phyloP scores from a whole-genome alignment of 2,797 vertebrate genomes.

The Mus spretus region DNA sequence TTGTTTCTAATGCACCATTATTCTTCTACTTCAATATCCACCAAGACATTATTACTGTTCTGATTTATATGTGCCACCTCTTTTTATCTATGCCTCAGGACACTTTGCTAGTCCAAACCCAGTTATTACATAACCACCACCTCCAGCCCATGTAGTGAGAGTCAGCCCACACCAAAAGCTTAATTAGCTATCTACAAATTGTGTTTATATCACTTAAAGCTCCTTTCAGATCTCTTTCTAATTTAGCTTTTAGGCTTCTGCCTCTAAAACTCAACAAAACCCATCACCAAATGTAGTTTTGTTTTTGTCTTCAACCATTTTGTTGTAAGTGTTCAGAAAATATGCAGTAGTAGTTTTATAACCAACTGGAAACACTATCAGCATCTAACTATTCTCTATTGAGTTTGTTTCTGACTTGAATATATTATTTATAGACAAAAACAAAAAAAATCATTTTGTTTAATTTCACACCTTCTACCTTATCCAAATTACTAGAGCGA shows the following conservation, averaged over 20 bases:
- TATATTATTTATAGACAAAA: constrained; percentile 29
- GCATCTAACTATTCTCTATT: constrained; percentile 54
- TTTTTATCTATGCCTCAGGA: background rate
- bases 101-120: background rate
- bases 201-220: background rate
- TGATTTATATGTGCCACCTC: background rate
- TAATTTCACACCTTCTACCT: constrained; percentile 49
- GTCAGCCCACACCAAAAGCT: background rate
- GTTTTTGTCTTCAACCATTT: constrained; percentile 12
- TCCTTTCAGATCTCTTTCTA: background rate
- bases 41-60: background rate
- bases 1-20: background rate
- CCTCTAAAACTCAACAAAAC: constrained; percentile 46
- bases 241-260: constrained; percentile 6
- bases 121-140: constrained; percentile 13
- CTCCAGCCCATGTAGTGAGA: background rate
- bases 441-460: constrained; percentile 44
- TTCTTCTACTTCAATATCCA: background rate
- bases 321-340: constrained; percentile 43
- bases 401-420: constrained; percentile 57
- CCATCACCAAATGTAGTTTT: background rate
- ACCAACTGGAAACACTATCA: constrained; percentile 15
- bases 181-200: constrained; percentile 36
- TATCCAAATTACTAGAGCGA: constrained; percentile 49
- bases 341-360: constrained; percentile 48